Percentiles rank a stretch among this genome's conserved stretches.
These are phyloP conservation scores for Capitulum mitella DNA, from an alignment of 2,888 invertebrate genomes.

Conservation along the genomic window DNA sequence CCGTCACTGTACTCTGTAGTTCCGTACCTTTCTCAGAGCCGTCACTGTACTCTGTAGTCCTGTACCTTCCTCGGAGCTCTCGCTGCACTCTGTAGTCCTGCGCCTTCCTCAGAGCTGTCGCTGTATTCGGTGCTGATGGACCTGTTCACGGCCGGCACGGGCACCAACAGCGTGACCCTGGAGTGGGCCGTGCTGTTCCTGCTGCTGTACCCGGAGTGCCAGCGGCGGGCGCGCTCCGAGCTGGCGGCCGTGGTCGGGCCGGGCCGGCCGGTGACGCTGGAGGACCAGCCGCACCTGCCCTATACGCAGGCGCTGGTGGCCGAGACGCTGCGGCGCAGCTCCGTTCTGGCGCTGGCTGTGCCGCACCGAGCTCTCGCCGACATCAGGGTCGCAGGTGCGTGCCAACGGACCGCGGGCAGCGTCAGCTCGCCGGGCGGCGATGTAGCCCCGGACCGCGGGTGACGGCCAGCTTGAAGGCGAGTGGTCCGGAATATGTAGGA, in stretches of 20 bases:
- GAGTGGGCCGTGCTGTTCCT: constrained; percentile 11
- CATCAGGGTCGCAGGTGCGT: not conserved
- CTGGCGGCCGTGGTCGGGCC: not conserved
- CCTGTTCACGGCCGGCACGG: not conserved
- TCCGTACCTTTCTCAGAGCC: too few relatives aligned
- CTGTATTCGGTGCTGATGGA: not conserved
- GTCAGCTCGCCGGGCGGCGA: too few relatives aligned
- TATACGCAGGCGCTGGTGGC: constrained; percentile 26
- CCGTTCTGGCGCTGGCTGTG: constrained; percentile 19
- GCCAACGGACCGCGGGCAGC: too few relatives aligned
- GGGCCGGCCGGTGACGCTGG: not conserved
- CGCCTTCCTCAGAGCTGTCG: not conserved
- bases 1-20: too few relatives aligned
- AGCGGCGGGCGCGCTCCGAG: not conserved
- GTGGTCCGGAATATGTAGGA: too few relatives aligned
- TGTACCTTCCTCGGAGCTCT: too few relatives aligned
- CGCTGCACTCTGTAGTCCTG: too few relatives aligned
- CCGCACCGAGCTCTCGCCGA: constrained; percentile 26
- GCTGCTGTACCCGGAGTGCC: not conserved
- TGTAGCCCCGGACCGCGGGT: too few relatives aligned
- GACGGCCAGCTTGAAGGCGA: too few relatives aligned
- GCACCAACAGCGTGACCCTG: constrained; percentile 13
- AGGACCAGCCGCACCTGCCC: not conserved
- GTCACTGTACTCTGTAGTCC: too few relatives aligned
- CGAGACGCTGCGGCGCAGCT: constrained; percentile 25